Evolutionary conservation across 2,797 vertebrate species (phyloP).

Genomic region (Selene dorsalis): DNA sequence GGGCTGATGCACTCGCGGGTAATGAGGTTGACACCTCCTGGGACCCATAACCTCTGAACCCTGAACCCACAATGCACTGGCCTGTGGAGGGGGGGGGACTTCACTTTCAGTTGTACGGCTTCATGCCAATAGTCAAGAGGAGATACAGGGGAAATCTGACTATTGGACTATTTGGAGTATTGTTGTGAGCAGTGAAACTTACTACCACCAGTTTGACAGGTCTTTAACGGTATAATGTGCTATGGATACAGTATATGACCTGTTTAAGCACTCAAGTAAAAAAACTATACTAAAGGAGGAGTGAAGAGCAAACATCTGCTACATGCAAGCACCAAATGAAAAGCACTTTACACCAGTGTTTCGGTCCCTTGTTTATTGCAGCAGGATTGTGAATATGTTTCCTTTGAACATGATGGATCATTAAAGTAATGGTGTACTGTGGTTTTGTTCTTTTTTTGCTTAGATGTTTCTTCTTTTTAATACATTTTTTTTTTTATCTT

Average conservation of each 20-base stretch:
- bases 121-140: conserved; percentile 16
- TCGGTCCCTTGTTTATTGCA: conserved; percentile 82
- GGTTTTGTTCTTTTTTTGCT: conserved; percentile 85
- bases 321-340: conserved; percentile 63
- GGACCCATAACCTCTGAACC: conserved; percentile 69
- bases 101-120: neutral
- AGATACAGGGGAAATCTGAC: conserved; percentile 37
- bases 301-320: conserved; percentile 74
- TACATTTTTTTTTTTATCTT: conserved; percentile 81
- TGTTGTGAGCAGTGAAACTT: conserved; percentile 5
- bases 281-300: conserved; percentile 33
- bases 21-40: conserved; percentile 69
- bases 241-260: conserved; percentile 27
- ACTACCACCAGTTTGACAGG: conserved; percentile 21
- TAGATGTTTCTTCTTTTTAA: conserved; percentile 82
- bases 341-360: conserved; percentile 74
- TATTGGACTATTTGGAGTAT: conserved; percentile 18
- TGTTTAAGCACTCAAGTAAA: conserved; percentile 41
- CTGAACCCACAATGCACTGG: conserved; percentile 36
- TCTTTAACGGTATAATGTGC: conserved; percentile 21
- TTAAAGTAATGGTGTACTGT: conserved; percentile 83
- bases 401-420: conserved; percentile 85
- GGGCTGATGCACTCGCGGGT: conserved; percentile 53
- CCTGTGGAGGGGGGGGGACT: conserved; percentile 22
- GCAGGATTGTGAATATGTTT: conserved; percentile 77